These are phyloP conservation scores for Rattus rattus DNA, from an alignment of 2,113 vertebrate species.

Conservation along the genomic window DNA sequence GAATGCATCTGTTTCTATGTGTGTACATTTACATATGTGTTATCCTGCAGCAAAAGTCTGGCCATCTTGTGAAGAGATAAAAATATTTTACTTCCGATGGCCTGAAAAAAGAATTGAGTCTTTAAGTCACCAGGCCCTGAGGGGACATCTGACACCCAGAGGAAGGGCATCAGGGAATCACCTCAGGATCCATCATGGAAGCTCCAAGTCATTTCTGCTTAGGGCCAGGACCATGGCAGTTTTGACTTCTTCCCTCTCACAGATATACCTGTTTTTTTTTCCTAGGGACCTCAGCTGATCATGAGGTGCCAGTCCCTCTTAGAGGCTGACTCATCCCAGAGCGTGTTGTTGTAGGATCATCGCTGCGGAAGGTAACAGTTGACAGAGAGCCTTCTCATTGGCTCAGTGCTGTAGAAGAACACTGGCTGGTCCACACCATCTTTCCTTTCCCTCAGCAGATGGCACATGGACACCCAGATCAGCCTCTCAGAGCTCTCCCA, in stretches of 20 bases:
- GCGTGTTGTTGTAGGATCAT: not conserved
- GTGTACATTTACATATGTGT: not conserved
- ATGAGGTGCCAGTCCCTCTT: conserved; percentile 42
- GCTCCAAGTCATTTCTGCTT: not conserved
- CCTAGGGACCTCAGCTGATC: conserved; percentile 27
- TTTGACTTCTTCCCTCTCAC: not conserved
- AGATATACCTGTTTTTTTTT: not conserved
- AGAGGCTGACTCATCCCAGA: not conserved
- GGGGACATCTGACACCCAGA: not conserved
- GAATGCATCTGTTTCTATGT: not conserved
- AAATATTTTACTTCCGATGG: not conserved
- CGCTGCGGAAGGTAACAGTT: not conserved
- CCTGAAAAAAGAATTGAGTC: not conserved
- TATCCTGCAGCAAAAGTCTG: not conserved
- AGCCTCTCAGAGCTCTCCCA: not conserved
- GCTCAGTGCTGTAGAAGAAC: not conserved
- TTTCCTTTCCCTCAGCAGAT: not conserved
- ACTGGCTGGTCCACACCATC: not conserved
- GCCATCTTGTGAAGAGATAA: not conserved
- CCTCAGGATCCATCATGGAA: not conserved
- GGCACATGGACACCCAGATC: not conserved
- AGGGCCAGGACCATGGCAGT: not conserved
- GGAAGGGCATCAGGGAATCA: not conserved
- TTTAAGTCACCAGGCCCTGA: not conserved
- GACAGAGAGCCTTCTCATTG: not conserved